Evolutionary conservation across 2,797 vertebrate species (phyloP).

Genomic region (Pseudopleuronectes americanus): DNA sequence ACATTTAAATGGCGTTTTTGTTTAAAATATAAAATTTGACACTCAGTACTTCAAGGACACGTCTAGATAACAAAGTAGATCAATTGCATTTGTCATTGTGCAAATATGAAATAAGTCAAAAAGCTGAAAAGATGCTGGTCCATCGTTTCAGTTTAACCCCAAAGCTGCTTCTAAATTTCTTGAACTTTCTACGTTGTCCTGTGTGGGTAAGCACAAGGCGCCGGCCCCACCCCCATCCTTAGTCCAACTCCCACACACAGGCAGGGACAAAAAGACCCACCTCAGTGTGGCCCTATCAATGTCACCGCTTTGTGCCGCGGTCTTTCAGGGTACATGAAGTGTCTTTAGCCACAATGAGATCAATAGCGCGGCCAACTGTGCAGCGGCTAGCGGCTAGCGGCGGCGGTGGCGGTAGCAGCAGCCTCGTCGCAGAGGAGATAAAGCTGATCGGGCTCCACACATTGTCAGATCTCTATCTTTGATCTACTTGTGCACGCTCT

Average conservation of each 20-base stretch:
- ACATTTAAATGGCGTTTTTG: slow-evolving; percentile 34
- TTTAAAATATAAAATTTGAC: slow-evolving; percentile 20
- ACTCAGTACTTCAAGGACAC: slow-evolving; percentile 26
- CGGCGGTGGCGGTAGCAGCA: slow-evolving; percentile 29
- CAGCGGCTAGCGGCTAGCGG: slow-evolving; percentile 66
- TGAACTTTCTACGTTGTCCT: slow-evolving; percentile 69
- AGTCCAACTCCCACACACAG: slow-evolving; percentile 79
- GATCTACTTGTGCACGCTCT: slow-evolving; percentile 64
- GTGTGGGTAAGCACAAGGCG: slow-evolving; percentile 69
- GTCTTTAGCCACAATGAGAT: slow-evolving; percentile 84
- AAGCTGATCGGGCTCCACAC: slow-evolving; percentile 67
- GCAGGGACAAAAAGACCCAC: slow-evolving; percentile 82
- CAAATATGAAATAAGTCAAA: slow-evolving; percentile 63
- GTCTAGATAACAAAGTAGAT: slow-evolving; percentile 66
- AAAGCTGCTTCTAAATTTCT: slow-evolving; percentile 62
- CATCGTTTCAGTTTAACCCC: slow-evolving; percentile 68
- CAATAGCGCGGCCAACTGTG: slow-evolving; percentile 81
- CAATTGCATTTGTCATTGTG: slow-evolving; percentile 61
- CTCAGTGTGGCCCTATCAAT: slow-evolving; percentile 85
- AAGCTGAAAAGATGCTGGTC: slow-evolving; percentile 48
- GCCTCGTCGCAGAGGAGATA: slow-evolving; percentile 62
- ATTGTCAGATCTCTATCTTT: slow-evolving; percentile 76
- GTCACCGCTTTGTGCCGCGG: slow-evolving; percentile 81
- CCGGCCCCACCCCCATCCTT: slow-evolving; percentile 71
- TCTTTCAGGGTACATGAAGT: slow-evolving; percentile 86